A percentile compares a stretch with the other conserved stretches of the same genome.
These are phyloP conservation scores for Phenganax marumi DNA, from an alignment of 92 coral and sea anemone genomes.

Conservation along the genomic window DNA sequence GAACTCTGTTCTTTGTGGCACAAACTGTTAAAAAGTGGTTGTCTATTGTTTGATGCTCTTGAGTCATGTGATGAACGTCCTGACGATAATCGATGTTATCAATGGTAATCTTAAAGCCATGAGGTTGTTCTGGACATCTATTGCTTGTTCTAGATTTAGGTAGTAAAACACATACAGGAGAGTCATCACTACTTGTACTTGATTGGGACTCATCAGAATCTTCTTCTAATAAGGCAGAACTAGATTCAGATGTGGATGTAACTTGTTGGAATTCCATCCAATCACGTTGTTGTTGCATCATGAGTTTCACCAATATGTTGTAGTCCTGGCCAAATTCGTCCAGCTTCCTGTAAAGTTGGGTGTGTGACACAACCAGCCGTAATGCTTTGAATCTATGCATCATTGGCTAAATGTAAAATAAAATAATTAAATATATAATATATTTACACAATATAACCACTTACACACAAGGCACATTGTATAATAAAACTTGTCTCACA, in stretches of 20 bases:
- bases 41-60: neutral
- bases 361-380: conserved; percentile 11
- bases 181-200: neutral
- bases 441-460: neutral
- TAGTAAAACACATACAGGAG: neutral
- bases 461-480: neutral
- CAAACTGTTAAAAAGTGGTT: conserved; percentile 4
- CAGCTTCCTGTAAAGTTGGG: neutral
- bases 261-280: neutral
- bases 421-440: neutral
- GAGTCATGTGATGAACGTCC: neutral
- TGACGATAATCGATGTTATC: conserved; percentile 10
- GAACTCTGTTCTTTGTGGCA: conserved; percentile 39
- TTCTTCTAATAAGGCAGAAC: neutral
- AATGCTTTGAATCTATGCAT: neutral
- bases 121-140: neutral
- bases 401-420: neutral
- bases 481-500: neutral
- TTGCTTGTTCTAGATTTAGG: neutral
- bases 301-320: neutral
- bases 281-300: neutral
- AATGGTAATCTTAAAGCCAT: neutral
- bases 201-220: neutral
- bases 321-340: neutral
- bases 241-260: neutral